Conservation (phyloP, 2,797 vertebrate genomes). For the Pseudotriccus pelzelni region DNA sequence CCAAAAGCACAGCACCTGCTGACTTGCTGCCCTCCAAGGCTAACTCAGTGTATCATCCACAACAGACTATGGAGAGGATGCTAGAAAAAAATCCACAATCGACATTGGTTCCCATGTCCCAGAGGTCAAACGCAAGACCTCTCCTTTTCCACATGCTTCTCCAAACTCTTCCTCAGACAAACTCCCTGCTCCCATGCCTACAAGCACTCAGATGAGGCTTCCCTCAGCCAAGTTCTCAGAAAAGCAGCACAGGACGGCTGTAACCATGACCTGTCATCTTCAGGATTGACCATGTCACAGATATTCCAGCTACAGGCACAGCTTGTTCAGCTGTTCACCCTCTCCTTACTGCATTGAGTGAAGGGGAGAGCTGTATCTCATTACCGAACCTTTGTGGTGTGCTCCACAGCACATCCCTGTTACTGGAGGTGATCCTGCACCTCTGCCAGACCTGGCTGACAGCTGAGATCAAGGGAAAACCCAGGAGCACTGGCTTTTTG, state of each 20-base stretch:
- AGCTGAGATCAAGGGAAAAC: background rate
- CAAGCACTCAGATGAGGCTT: background rate
- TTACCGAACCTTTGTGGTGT: background rate
- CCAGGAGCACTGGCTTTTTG: background rate
- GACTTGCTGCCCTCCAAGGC: background rate
- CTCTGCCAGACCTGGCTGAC: background rate
- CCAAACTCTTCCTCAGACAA: background rate
- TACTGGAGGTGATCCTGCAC: background rate
- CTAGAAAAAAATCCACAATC: background rate
- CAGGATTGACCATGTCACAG: fast-evolving
- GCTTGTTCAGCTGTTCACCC: background rate
- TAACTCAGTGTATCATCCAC: background rate
- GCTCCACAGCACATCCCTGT: background rate
- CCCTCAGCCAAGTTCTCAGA: background rate
- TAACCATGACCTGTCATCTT: background rate
- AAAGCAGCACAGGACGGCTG: background rate
- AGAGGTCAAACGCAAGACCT: background rate
- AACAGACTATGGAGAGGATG: background rate
- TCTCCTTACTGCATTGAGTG: too few species aligned
- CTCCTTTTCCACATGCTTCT: background rate
- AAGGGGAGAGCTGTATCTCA: too few species aligned
- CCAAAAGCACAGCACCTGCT: background rate
- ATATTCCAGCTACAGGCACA: background rate
- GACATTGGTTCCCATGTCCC: background rate
- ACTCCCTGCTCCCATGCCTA: background rate